Percentiles rank a stretch among this genome's conserved stretches.
Evolutionary conservation across 2,888 invertebrate genomes (phyloP).

Genomic region (Dusona sp.): DNA sequence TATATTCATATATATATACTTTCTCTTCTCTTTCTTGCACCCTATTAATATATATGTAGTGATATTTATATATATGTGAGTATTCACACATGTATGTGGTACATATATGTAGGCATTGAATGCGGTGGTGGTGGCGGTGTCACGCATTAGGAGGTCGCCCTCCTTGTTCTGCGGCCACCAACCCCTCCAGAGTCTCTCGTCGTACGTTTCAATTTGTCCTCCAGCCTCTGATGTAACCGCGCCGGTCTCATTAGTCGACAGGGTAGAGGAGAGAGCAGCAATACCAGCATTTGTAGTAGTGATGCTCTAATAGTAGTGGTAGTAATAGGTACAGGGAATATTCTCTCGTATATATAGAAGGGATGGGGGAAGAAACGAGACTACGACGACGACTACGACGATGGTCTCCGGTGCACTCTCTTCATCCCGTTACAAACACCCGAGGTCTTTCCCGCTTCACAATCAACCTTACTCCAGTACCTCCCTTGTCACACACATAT

Average conservation of each 20-base stretch:
- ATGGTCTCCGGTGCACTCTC: slow-evolving; percentile 53
- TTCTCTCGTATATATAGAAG: slow-evolving; percentile 34
- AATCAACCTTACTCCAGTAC: slow-evolving; percentile 80
- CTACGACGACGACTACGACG: slow-evolving; percentile 53
- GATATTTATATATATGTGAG: neutral
- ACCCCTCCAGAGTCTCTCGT: slow-evolving; percentile 78
- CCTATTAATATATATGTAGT: neutral
- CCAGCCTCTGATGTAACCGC: slow-evolving; percentile 83
- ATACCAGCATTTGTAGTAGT: slow-evolving; percentile 33
- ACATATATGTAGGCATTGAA: slow-evolving; percentile 30
- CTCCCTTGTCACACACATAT: neutral
- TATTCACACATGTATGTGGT: neutral
- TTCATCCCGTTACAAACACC: slow-evolving; percentile 58
- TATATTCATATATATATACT: slow-evolving; percentile 54
- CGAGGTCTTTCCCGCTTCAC: slow-evolving; percentile 75
- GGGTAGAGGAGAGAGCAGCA: slow-evolving; percentile 32
- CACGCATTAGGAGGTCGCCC: slow-evolving; percentile 79
- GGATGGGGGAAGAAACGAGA: slow-evolving; percentile 60
- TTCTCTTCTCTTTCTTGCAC: neutral
- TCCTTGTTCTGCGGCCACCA: slow-evolving; percentile 71
- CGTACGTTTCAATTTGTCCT: slow-evolving; percentile 84
- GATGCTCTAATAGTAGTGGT: slow-evolving; percentile 37
- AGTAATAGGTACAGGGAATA: slow-evolving; percentile 53
- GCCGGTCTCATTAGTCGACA: slow-evolving; percentile 82
- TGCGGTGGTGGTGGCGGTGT: slow-evolving; percentile 70